These are phyloP conservation scores for Trogon surrucura DNA, from an alignment of 2,113 vertebrate species.

Conservation along the genomic window DNA sequence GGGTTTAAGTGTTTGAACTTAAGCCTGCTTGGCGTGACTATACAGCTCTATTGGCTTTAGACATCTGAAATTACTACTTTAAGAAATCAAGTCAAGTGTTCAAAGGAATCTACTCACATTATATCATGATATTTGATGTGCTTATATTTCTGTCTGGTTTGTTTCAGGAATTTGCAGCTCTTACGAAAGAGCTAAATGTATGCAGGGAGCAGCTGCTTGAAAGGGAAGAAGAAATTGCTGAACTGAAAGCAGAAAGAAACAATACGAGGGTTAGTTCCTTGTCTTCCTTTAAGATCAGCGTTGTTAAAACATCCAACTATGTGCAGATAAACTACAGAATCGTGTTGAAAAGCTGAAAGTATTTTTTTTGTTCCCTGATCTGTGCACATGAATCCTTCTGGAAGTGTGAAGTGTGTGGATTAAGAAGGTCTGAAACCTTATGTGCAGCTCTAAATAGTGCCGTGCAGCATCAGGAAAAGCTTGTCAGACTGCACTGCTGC, in stretches of 20 bases:
- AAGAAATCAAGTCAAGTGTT: not conserved
- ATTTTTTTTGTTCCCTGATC: not conserved
- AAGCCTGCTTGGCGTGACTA: not conserved
- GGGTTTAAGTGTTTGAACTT: not conserved
- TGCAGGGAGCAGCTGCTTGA: constrained; percentile 95
- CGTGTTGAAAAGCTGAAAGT: not conserved
- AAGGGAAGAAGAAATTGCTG: constrained; percentile 95
- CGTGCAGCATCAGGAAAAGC: not conserved
- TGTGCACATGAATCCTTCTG: not conserved
- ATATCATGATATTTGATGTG: not conserved
- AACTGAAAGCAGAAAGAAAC: constrained; percentile 95
- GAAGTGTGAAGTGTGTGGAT: not conserved
- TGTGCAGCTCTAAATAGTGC: not conserved
- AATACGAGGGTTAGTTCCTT: constrained; percentile 89
- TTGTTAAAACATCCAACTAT: not conserved
- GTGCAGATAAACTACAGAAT: not conserved
- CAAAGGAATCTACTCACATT: not conserved
- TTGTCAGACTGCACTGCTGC: not conserved
- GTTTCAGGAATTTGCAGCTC: constrained; percentile 91
- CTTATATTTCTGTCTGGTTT: constrained; percentile 22
- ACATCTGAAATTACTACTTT: not conserved
- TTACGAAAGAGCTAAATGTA: constrained; percentile 93
- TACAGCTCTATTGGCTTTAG: not conserved
- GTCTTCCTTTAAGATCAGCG: not conserved
- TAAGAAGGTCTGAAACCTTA: not conserved